Percentiles rank a stretch among this genome's conserved stretches.
Evolutionary conservation across 2,888 invertebrate genomes (phyloP).

Genomic region (Micropterix aruncella): DNA sequence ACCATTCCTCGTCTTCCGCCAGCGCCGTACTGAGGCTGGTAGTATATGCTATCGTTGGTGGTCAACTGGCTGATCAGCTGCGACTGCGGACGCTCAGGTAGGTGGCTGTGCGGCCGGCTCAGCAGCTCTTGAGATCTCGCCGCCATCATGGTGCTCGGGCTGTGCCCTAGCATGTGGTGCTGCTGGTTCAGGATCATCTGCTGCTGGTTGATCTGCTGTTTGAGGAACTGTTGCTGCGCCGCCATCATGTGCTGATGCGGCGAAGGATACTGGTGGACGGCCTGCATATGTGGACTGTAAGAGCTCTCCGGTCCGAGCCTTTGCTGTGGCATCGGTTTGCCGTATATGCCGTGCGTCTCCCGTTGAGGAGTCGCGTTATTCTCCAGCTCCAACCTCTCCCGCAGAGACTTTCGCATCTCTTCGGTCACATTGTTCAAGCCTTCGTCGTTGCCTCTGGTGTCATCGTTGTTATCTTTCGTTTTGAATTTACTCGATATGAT

Average conservation of each 20-base stretch:
- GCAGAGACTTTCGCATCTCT: constrained; percentile 34
- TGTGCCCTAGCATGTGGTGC: constrained; percentile 18
- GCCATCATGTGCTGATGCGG: constrained; percentile 30
- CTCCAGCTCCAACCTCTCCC: constrained; percentile 18
- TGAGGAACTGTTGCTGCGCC: constrained; percentile 34
- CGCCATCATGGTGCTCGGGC: constrained; percentile 8
- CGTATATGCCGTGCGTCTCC: constrained; percentile 37
- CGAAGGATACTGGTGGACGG: constrained; percentile 32
- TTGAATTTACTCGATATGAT: constrained; percentile 72
- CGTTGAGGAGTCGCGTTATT: constrained; percentile 14
- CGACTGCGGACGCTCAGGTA: constrained; percentile 15
- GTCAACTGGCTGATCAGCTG: constrained; percentile 18
- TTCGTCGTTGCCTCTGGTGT: constrained; percentile 35
- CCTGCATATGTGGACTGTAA: constrained; percentile 12
- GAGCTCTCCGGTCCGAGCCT: constrained; percentile 19
- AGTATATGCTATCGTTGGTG: constrained; percentile 28
- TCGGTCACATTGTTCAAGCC: constrained; percentile 48
- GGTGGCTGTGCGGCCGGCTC: constrained; percentile 23
- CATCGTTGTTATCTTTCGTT: constrained; percentile 42
- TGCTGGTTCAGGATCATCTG: constrained; percentile 32
- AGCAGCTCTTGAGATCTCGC: constrained; percentile 42
- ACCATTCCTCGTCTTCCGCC: constrained; percentile 30
- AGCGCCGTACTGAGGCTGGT: constrained; percentile 22
- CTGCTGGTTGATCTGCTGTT: constrained; percentile 25
- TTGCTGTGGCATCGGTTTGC: constrained; percentile 39